A percentile compares a stretch with the other conserved stretches of the same genome.
phyloP scores from a whole-genome alignment of 2,888 invertebrate genomes.

The Eubasilissa splendida region DNA sequence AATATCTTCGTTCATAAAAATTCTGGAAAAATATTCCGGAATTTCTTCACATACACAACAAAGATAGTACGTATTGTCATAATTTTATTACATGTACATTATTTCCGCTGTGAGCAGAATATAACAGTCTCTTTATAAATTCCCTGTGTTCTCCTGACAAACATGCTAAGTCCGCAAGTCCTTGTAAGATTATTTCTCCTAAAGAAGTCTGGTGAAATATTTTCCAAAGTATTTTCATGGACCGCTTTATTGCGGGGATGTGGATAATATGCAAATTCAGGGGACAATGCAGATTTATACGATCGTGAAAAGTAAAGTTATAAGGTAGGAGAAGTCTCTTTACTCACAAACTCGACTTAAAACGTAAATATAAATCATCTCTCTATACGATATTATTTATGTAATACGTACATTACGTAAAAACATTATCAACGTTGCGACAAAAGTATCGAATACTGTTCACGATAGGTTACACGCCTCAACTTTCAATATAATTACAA shows the following conservation, averaged over 20 bases:
- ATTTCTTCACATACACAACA: too few relatives aligned
- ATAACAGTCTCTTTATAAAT: neutral
- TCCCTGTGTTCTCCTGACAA: slow-evolving; percentile 1
- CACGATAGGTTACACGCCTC: too few relatives aligned
- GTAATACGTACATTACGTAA: neutral
- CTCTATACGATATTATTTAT: neutral
- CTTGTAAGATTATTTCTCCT: slow-evolving; percentile 19
- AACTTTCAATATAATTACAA: too few relatives aligned
- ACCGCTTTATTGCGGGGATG: slow-evolving; percentile 8
- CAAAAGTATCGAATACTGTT: too few relatives aligned
- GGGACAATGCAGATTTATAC: slow-evolving; percentile 34
- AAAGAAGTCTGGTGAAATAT: slow-evolving; percentile 29
- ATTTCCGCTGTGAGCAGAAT: too few relatives aligned
- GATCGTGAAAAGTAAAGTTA: slow-evolving; percentile 8
- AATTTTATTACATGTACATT: too few relatives aligned
- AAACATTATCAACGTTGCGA: too few relatives aligned
- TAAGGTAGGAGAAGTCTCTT: slow-evolving; percentile 9
- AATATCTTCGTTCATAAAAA: too few relatives aligned
- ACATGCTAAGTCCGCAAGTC: slow-evolving; percentile 1
- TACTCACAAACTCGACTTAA: slow-evolving; percentile 7
- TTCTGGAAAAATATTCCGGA: too few relatives aligned
- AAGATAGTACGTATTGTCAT: too few relatives aligned
- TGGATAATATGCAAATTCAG: slow-evolving; percentile 22
- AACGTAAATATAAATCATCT: slow-evolving; percentile 9
- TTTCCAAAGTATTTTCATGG: neutral